These are phyloP conservation scores for Neoascia interrupta DNA, from an alignment of 2,888 invertebrate genomes.

Conservation along the genomic window DNA sequence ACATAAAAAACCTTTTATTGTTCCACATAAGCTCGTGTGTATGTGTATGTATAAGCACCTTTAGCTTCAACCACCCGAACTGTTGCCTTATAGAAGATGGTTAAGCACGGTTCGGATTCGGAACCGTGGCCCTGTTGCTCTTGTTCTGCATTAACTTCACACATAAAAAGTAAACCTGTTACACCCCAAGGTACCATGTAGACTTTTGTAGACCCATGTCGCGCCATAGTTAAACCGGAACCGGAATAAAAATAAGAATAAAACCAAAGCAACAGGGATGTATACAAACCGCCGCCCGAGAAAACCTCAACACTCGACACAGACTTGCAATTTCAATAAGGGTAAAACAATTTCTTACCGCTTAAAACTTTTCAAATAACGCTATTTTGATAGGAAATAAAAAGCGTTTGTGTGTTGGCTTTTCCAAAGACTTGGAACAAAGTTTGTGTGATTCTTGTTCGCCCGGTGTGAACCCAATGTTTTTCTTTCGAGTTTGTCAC, in stretches of 20 bases:
- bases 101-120: too few species aligned
- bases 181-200: constrained; percentile 37
- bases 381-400: constrained; percentile 45
- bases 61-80: constrained; percentile 17
- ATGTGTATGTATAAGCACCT: too few species aligned
- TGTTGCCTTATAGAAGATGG: constrained; percentile 24
- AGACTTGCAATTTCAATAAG: constrained; percentile 61
- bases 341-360: constrained; percentile 62
- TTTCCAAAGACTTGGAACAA: neutral
- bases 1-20: constrained; percentile 63
- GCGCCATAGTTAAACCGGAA: constrained; percentile 6
- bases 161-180: constrained; percentile 51
- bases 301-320: constrained; percentile 20
- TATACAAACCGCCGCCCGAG: neutral
- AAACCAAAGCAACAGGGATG: neutral
- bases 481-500: constrained; percentile 39
- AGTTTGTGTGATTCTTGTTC: too few species aligned
- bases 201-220: neutral
- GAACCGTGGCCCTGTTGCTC: constrained; percentile 13
- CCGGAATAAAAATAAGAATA: constrained; percentile 18
- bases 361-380: constrained; percentile 69
- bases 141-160: constrained; percentile 34
- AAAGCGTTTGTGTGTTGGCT: neutral
- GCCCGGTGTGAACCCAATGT: constrained; percentile 22
- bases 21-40: too few species aligned